phyloP scores from a whole-genome alignment of 2,888 invertebrate species.

The Polymixis flavicincta region DNA sequence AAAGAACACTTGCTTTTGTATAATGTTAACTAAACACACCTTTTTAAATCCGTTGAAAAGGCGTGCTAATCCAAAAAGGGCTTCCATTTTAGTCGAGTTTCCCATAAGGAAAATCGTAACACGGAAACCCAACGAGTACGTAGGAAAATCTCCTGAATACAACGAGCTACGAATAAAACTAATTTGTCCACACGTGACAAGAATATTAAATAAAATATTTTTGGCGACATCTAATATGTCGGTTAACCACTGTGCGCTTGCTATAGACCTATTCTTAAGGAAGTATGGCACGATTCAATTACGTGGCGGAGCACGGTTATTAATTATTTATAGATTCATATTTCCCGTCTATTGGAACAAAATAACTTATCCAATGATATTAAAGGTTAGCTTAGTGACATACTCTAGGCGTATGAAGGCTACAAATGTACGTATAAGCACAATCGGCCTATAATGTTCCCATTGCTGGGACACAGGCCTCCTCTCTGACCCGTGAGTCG shows the following conservation, averaged over 20 bases:
- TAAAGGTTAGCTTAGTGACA: neutral
- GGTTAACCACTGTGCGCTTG: neutral
- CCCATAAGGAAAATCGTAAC: constrained; percentile 28
- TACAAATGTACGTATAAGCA: neutral
- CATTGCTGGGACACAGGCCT: no score
- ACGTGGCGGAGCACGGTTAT: neutral
- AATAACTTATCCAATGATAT: constrained; percentile 2
- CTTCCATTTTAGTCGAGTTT: neutral
- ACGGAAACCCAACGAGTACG: neutral
- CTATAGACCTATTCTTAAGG: neutral
- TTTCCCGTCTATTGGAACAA: constrained; percentile 11
- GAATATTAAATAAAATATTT: constrained; percentile 32
- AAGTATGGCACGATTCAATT: constrained; percentile 22
- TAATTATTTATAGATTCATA: constrained; percentile 31
- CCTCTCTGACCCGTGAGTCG: no score
- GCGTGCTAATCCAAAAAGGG: neutral
- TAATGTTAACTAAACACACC: constrained; percentile 5
- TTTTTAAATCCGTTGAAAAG: constrained; percentile 8
- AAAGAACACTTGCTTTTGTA: constrained; percentile 3
- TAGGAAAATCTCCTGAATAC: constrained; percentile 5
- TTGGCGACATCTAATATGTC: no score
- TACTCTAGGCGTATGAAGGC: no score
- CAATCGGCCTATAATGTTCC: no score
- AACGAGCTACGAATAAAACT: constrained; percentile 47
- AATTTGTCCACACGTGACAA: constrained; percentile 53